Base-by-base conservation (phyloP, 2,113 vertebrate species). In the Prunella himalayana region DNA sequence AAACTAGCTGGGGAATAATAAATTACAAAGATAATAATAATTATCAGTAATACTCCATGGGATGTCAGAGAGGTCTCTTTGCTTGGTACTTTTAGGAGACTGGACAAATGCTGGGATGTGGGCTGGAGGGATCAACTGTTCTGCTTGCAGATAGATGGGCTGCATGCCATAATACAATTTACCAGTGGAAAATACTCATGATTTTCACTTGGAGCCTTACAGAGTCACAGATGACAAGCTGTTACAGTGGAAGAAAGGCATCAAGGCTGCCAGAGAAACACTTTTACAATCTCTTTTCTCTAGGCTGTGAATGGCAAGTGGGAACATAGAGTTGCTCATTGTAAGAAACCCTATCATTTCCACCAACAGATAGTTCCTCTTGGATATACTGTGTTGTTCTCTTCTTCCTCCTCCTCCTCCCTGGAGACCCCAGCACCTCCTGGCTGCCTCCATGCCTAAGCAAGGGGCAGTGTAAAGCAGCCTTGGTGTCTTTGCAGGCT, bases 31-130 rank as follows among this genome's bases (percentile, higher is more conserved):
- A 30, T 44, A 59, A 5, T 50, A 37, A 37, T 37, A 37, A 37
- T 44, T 10, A n/a, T 35, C 31, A 0, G 4, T 51, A 20, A 31
- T n/a, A 35, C 16, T 19, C 4, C 0, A 0, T 9, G 31, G 7
- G 16, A 59, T 54, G 39, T 28, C 31, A 50, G 31, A 68, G 57
- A 54, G 19, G 9, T 35, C 21, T 42, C 16, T 17, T 57, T 56
- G 11, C 49, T 45, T 31, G 22, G 31, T 41, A 13, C 22, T 2
- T 64, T 35, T 14, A 39, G 45, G 37, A 69, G 28, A 23, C 1
- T 12, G 47, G 33, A 15, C 17, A 24, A 50, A 42, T 1, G 2
- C 21, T 14, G 24, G 20, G 30, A 17, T 0, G 1, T 16, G 17
- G 41, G 9, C 33, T 44, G 70, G 16, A 47, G 20, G n/a, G 24